These are phyloP conservation scores for Axinella damicornis DNA, from an alignment of 37 sponge, comb jelly and placozoan genomes.

Conservation along the genomic window DNA sequence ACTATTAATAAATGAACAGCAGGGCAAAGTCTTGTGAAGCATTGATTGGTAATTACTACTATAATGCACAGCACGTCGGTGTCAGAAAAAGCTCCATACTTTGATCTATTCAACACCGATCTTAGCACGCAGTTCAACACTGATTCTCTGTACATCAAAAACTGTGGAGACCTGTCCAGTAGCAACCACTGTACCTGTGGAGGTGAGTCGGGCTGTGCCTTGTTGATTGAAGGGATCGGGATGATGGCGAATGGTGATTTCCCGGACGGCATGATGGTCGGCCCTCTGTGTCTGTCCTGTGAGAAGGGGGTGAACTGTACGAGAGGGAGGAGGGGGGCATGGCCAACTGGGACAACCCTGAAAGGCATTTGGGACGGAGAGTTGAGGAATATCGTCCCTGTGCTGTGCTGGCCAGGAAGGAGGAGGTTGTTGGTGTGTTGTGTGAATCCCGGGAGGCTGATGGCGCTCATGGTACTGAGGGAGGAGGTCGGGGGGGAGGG, in stretches of 20 bases:
- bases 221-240: slow-evolving; percentile 53
- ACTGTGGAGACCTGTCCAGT: no score
- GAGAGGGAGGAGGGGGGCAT: slow-evolving; percentile 18
- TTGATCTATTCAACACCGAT: no score
- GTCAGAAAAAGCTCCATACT: no score
- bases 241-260: slow-evolving; percentile 54
- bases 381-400: slow-evolving; percentile 36
- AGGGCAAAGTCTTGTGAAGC: no score
- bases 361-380: slow-evolving; percentile 34
- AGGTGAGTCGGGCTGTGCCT: slow-evolving; percentile 23
- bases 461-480: background rate
- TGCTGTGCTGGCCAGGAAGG: background rate
- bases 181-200: no score
- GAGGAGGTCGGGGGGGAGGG: background rate
- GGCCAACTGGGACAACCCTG: slow-evolving; percentile 1
- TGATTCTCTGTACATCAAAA: no score
- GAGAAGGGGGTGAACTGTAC: background rate
- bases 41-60: no score
- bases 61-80: no score
- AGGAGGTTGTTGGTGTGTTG: background rate
- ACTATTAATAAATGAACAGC: no score
- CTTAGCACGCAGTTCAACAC: no score
- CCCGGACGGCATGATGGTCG: background rate
- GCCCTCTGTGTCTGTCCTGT: background rate
- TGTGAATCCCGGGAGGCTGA: slow-evolving; percentile 8